A percentile compares a stretch with the other conserved stretches of the same genome.
These are phyloP conservation scores for Actinostola sp. DNA, from an alignment of 92 coral and sea anemone species.

Conservation along the genomic window DNA sequence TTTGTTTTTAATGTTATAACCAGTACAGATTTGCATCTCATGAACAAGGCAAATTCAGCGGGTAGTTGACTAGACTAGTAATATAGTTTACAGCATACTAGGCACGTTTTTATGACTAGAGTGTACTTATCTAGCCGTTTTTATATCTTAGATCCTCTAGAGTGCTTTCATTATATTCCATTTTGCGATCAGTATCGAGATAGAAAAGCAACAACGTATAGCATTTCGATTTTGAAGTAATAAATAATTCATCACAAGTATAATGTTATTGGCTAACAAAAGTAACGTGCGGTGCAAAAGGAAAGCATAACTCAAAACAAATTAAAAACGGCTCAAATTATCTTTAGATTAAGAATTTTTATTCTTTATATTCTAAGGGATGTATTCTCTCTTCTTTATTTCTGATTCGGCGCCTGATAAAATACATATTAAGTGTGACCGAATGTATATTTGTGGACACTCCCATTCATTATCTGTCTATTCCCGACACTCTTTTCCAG, in stretches of 20 bases:
- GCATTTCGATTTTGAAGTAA: not conserved
- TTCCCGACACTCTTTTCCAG: too few relatives aligned
- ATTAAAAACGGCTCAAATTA: slow-evolving; percentile 24
- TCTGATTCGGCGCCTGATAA: not conserved
- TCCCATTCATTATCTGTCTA: too few relatives aligned
- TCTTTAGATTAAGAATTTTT: slow-evolving; percentile 9
- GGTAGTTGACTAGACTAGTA: too few relatives aligned
- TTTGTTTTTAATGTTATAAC: too few relatives aligned
- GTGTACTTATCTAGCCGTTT: not conserved
- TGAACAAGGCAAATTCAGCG: too few relatives aligned
- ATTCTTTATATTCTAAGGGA: slow-evolving; percentile 1
- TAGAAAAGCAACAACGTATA: not conserved
- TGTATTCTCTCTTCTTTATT: not conserved
- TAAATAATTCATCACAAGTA: not conserved
- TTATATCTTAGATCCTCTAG: not conserved
- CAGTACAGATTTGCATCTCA: too few relatives aligned
- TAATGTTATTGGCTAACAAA: not conserved
- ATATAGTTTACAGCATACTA: too few relatives aligned
- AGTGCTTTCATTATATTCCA: not conserved
- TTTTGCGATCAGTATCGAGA: slow-evolving; percentile 1
- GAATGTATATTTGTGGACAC: too few relatives aligned
- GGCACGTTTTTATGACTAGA: not conserved
- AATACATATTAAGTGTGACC: not conserved
- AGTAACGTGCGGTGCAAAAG: not conserved
- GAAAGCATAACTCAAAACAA: slow-evolving; percentile 11